These are phyloP conservation scores for Notolabrus celidotus DNA, from an alignment of 2,797 vertebrate genomes.

Conservation along the genomic window DNA sequence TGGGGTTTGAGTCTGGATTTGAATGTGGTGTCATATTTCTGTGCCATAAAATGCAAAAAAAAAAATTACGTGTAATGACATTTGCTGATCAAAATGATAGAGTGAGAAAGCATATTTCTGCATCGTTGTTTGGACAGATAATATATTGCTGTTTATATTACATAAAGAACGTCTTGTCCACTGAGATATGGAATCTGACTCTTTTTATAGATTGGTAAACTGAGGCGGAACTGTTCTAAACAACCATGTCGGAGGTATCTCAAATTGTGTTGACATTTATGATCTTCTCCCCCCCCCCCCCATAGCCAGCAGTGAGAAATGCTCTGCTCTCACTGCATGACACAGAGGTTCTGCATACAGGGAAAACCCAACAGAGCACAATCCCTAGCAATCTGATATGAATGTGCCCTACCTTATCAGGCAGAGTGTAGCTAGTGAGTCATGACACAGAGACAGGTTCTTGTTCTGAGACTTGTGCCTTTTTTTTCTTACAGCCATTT, in stretches of 20 bases:
- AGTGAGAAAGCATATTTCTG: background rate
- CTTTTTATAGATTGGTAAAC: conserved; percentile 35
- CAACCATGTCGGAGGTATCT: conserved; percentile 45
- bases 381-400: conserved; percentile 63
- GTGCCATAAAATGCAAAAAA: background rate
- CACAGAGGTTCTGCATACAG: conserved; percentile 35
- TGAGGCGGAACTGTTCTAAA: conserved; percentile 48
- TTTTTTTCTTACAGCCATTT: conserved; percentile 72
- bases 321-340: conserved; percentile 22
- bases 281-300: conserved; percentile 29
- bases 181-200: conserved; percentile 24
- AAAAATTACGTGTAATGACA: background rate
- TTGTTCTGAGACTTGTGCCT: conserved; percentile 32
- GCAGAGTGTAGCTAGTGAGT: conserved; percentile 60
- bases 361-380: conserved; percentile 53
- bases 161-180: conserved; percentile 24
- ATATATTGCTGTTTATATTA: conserved; percentile 29
- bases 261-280: conserved; percentile 60
- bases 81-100: background rate
- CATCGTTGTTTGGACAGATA: conserved; percentile 14
- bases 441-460: conserved; percentile 68
- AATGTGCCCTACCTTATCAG: conserved; percentile 57
- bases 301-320: conserved; percentile 21
- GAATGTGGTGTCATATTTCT: background rate
- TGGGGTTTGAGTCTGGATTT: too few species aligned